Evolutionary conservation across 2,797 vertebrate species (phyloP).

Genomic region (Lophotriccus pileatus): DNA sequence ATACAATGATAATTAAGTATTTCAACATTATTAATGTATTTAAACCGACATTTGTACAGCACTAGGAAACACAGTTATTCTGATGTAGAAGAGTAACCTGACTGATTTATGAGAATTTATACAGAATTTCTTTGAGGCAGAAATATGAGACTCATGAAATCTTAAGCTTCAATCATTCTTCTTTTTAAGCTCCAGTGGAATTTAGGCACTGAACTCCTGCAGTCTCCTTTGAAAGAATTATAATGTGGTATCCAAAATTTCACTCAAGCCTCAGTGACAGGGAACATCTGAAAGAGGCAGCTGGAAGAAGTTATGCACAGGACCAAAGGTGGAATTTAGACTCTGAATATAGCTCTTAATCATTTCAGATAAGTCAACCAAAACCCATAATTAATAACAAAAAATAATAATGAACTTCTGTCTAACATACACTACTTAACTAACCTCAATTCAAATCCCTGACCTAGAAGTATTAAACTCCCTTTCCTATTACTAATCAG

Average conservation of each 20-base stretch:
- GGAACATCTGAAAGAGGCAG: background rate
- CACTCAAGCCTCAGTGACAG: background rate
- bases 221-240: background rate
- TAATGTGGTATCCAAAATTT: background rate
- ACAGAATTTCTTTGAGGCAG: background rate
- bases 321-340: background rate
- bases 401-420: slow-evolving; percentile 26
- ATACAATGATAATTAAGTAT: background rate
- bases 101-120: background rate
- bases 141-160: background rate
- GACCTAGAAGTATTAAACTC: slow-evolving; percentile 42
- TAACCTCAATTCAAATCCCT: slow-evolving; percentile 36
- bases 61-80: background rate
- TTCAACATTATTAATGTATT: background rate
- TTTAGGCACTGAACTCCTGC: background rate
- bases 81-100: background rate
- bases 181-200: background rate
- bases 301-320: background rate
- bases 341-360: background rate
- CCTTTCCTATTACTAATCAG: background rate
- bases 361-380: background rate
- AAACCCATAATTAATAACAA: slow-evolving; percentile 9
- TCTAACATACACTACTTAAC: slow-evolving; percentile 9
- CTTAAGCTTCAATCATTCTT: background rate
- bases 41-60: background rate